Conservation (phyloP, 1,140 invertebrate genomes). For the Euglossa dilemma region DNA sequence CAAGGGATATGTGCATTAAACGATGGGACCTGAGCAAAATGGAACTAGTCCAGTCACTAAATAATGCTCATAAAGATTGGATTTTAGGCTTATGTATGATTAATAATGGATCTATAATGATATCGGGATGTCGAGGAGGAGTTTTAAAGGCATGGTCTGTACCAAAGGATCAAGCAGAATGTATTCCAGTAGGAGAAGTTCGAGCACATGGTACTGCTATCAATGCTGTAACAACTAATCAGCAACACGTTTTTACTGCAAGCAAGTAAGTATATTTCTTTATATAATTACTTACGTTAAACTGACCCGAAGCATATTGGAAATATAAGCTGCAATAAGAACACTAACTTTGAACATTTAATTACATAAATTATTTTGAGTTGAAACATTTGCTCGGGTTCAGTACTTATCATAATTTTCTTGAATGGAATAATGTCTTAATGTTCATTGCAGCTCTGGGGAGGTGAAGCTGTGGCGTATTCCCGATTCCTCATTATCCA, state of each 20-base stretch:
- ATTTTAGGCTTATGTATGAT: constrained; percentile 90
- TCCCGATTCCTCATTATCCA: constrained; percentile 80
- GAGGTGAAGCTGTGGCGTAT: constrained; percentile 83
- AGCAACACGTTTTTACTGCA: constrained; percentile 89
- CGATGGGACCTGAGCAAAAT: constrained; percentile 90
- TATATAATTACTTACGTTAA: constrained; percentile 10
- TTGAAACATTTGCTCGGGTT: constrained; percentile 42
- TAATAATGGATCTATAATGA: constrained; percentile 84
- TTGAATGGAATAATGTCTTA: constrained; percentile 71
- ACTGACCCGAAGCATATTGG: constrained; percentile 44
- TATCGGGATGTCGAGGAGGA: constrained; percentile 91
- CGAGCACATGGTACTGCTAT: constrained; percentile 89
- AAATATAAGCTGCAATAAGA: not conserved
- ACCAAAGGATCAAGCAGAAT: constrained; percentile 80
- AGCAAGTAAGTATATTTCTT: constrained; percentile 84
- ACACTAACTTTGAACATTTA: not conserved
- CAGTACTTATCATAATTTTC: constrained; percentile 25
- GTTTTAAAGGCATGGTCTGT: constrained; percentile 84
- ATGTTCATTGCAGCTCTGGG: constrained; percentile 82
- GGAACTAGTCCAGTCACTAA: constrained; percentile 89
- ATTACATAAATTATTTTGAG: constrained; percentile 11
- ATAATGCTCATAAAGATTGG: constrained; percentile 95
- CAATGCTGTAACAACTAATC: constrained; percentile 89
- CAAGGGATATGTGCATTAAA: constrained; percentile 94
- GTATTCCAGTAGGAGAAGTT: constrained; percentile 87